These are phyloP conservation scores for Lates calcarifer DNA, from an alignment of 2,113 vertebrate species.

Conservation along the genomic window DNA sequence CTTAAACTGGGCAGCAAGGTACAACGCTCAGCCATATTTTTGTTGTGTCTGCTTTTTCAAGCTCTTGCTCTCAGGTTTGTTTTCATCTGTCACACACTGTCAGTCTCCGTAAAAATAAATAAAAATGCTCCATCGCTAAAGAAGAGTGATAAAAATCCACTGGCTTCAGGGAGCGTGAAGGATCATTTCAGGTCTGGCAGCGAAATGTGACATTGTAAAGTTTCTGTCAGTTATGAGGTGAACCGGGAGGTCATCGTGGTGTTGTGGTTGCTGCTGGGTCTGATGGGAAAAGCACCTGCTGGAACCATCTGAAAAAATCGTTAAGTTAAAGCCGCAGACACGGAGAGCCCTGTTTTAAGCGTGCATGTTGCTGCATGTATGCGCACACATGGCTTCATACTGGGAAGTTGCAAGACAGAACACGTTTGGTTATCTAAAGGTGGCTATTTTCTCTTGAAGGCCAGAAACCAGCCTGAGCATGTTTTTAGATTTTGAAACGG, in stretches of 20 bases:
- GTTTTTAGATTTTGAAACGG: slow-evolving; percentile 27
- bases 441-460: slow-evolving; percentile 51
- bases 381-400: slow-evolving; percentile 19
- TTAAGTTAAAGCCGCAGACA: slow-evolving; percentile 52
- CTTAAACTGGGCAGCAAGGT: slow-evolving; percentile 95
- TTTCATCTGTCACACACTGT: slow-evolving; percentile 14
- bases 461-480: slow-evolving; percentile 52
- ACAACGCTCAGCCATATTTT: neutral
- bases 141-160: neutral
- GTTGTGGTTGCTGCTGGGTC: slow-evolving; percentile 26
- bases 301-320: slow-evolving; percentile 62
- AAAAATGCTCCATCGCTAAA: neutral
- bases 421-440: slow-evolving; percentile 51
- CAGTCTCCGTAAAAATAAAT: neutral
- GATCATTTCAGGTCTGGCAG: slow-evolving; percentile 18
- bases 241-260: slow-evolving; percentile 27
- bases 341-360: slow-evolving; percentile 26
- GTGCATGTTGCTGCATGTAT: slow-evolving; percentile 56
- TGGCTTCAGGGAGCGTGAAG: slow-evolving; percentile 3
- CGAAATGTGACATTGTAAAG: slow-evolving; percentile 53
- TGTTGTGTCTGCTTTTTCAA: neutral
- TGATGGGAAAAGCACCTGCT: slow-evolving; percentile 77
- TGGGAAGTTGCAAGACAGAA: slow-evolving; percentile 57
- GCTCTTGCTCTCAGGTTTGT: neutral
- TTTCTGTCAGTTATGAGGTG: slow-evolving; percentile 53